phyloP scores from a whole-genome alignment of 2,888 invertebrate genomes.

The Amphipyra tragopoginis region DNA sequence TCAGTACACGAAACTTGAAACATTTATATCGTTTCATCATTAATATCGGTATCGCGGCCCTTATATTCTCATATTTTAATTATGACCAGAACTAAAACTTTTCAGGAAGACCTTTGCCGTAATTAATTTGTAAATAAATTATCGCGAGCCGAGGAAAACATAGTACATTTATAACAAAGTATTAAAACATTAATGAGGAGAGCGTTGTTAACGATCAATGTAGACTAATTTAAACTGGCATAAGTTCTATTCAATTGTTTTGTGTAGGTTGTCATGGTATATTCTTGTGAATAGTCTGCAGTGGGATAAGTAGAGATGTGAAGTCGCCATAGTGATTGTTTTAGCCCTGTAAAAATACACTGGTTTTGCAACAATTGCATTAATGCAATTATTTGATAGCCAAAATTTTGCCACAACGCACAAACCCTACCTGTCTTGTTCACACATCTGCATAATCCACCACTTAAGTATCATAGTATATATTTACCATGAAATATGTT shows the following conservation, averaged over 20 bases:
- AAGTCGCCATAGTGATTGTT: too few relatives aligned
- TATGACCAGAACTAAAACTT: conserved; percentile 49
- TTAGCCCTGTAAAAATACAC: too few relatives aligned
- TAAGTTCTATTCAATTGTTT: conserved; percentile 3
- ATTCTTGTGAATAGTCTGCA: background rate
- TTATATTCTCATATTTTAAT: conserved; percentile 49
- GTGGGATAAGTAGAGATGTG: too few relatives aligned
- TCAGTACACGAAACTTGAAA: background rate
- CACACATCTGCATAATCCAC: too few relatives aligned
- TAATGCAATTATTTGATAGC: too few relatives aligned
- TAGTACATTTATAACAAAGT: conserved; percentile 45
- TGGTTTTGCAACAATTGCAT: too few relatives aligned
- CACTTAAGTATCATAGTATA: too few relatives aligned
- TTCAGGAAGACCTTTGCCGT: conserved; percentile 37
- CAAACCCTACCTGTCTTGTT: too few relatives aligned
- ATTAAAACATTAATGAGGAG: conserved; percentile 49
- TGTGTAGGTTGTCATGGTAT: background rate
- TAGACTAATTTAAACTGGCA: conserved; percentile 7
- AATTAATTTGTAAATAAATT: conserved; percentile 60
- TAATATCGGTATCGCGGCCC: conserved; percentile 20
- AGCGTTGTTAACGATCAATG: conserved; percentile 31
- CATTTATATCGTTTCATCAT: conserved; percentile 15
- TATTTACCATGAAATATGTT: too few relatives aligned
- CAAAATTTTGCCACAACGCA: too few relatives aligned
- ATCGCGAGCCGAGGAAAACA: conserved; percentile 30